Conservation (phyloP, 2,113 vertebrate species). For the Siphamia tubifer region DNA sequence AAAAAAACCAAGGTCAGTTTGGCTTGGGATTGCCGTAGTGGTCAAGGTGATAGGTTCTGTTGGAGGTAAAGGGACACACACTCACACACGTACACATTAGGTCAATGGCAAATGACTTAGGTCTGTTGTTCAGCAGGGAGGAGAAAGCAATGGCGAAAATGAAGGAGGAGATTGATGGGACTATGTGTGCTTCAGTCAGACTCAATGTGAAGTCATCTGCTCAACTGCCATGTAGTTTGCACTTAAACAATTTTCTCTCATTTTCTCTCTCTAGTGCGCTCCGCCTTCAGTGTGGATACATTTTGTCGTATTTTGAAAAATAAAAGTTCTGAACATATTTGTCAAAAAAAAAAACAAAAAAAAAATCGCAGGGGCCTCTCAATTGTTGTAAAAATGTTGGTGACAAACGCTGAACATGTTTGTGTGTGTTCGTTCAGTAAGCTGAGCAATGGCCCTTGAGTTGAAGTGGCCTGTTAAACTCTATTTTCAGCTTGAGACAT, state of each 20-base stretch:
- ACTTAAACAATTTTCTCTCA: conserved; percentile 1
- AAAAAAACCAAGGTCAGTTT: conserved; percentile 66
- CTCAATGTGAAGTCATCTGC: conserved; percentile 42
- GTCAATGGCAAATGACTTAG: conserved; percentile 63
- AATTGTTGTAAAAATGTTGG: neutral
- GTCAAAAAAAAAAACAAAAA: too few species aligned
- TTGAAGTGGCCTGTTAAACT: conserved; percentile 62
- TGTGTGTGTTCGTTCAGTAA: neutral
- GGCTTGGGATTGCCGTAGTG: conserved; percentile 22
- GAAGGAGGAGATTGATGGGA: conserved; percentile 59
- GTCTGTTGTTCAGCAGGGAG: conserved; percentile 66
- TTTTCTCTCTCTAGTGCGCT: neutral
- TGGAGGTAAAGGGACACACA: conserved; percentile 37
- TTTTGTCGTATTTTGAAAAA: conserved; percentile 6
- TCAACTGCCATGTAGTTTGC: conserved; percentile 26
- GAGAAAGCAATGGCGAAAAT: conserved; percentile 40
- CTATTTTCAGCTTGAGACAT: conserved; percentile 32
- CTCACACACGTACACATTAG: conserved; percentile 10
- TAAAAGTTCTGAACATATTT: too few species aligned
- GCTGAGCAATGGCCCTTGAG: conserved; percentile 42
- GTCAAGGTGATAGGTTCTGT: conserved; percentile 64
- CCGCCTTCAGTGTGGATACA: conserved; percentile 4
- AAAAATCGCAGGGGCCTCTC: neutral
- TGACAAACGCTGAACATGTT: neutral
- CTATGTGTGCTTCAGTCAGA: conserved; percentile 39